Conservation (phyloP, 2,888 invertebrate genomes). For the Nysson spinosus region DNA sequence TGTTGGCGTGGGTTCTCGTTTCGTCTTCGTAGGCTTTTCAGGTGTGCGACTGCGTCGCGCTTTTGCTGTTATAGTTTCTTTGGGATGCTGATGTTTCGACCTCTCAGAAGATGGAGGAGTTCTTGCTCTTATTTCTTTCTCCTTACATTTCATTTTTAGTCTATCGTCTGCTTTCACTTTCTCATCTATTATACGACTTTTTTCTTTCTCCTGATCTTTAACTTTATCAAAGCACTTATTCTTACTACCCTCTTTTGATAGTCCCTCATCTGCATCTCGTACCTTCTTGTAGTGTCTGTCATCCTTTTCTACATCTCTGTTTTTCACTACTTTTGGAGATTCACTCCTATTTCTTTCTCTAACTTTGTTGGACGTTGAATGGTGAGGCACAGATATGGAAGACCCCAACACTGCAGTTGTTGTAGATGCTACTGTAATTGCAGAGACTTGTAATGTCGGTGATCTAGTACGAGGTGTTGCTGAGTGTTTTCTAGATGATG, state of each 20-base stretch:
- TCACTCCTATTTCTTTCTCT: conserved; percentile 73
- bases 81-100: conserved; percentile 67
- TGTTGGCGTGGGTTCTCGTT: conserved; percentile 62
- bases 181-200: conserved; percentile 63
- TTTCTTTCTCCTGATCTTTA: conserved; percentile 69
- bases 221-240: conserved; percentile 61
- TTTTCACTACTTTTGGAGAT: conserved; percentile 65
- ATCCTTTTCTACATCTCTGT: conserved; percentile 61
- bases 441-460: conserved; percentile 43
- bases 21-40: conserved; percentile 67
- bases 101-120: conserved; percentile 69
- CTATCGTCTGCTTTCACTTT: conserved; percentile 69
- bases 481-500: conserved; percentile 52
- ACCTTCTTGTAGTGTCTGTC: conserved; percentile 61
- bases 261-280: conserved; percentile 56
- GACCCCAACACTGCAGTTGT: conserved; percentile 48
- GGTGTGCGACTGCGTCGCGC: conserved; percentile 71
- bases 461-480: conserved; percentile 43
- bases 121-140: conserved; percentile 73
- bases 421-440: conserved; percentile 40
- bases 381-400: conserved; percentile 51
- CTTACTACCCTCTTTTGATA: conserved; percentile 57
- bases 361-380: conserved; percentile 50
- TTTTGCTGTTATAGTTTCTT: conserved; percentile 61
- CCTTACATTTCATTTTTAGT: conserved; percentile 69